phyloP scores from a whole-genome alignment of 1,140 invertebrate species.

The Danaus melanippus region DNA sequence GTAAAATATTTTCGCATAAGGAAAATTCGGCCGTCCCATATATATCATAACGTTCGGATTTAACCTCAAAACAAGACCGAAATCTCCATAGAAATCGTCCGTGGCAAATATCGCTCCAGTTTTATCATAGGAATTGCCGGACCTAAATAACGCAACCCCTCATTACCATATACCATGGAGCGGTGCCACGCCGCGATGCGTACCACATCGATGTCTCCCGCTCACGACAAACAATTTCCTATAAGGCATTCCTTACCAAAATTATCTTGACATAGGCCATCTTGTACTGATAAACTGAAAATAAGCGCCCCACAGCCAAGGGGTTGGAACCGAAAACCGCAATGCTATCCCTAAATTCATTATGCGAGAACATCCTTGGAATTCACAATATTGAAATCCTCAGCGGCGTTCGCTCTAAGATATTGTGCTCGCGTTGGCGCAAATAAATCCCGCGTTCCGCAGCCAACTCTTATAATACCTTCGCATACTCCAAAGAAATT shows the following conservation, averaged over 20 bases:
- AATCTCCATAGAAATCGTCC: slow-evolving; percentile 68
- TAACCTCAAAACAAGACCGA: slow-evolving; percentile 59
- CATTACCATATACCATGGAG: slow-evolving; percentile 56
- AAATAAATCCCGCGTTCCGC: slow-evolving; percentile 23
- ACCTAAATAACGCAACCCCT: slow-evolving; percentile 60
- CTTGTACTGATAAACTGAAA: slow-evolving; percentile 39
- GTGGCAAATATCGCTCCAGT: slow-evolving; percentile 60
- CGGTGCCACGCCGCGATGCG: slow-evolving; percentile 49
- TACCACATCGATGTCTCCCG: slow-evolving; percentile 31
- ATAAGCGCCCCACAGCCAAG: slow-evolving; percentile 33
- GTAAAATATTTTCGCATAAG: slow-evolving; percentile 42
- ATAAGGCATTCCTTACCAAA: slow-evolving; percentile 26
- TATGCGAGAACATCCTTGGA: slow-evolving; percentile 63
- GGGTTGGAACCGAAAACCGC: slow-evolving; percentile 54
- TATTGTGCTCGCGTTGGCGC: slow-evolving; percentile 45
- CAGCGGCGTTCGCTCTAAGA: slow-evolving; percentile 30
- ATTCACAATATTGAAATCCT: slow-evolving; percentile 71
- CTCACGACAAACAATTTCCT: slow-evolving; percentile 27
- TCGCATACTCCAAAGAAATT: no score
- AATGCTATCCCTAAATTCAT: slow-evolving; percentile 69
- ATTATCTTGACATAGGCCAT: slow-evolving; percentile 44
- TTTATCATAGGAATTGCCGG: slow-evolving; percentile 67
- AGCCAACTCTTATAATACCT: slow-evolving; percentile 10
- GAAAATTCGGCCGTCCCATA: slow-evolving; percentile 35
- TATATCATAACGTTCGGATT: slow-evolving; percentile 66